A percentile compares a stretch with the other conserved stretches of the same genome.
Evolutionary conservation across 2,113 vertebrate species (phyloP).

Genomic region (Heterotilapia buettikoferi): DNA sequence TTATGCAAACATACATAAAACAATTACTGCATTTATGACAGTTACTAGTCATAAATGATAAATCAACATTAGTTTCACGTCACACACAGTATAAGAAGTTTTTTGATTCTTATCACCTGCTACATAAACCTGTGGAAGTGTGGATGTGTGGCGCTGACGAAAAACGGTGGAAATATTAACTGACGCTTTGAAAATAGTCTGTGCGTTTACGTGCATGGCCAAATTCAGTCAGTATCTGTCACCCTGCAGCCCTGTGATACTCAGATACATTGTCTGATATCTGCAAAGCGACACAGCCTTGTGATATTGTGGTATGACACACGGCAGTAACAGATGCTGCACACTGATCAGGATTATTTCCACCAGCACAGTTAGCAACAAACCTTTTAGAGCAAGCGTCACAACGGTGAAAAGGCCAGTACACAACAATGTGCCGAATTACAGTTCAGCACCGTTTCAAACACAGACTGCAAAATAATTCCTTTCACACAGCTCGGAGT

Average conservation of each 20-base stretch:
- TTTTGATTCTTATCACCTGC: neutral
- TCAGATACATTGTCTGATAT: neutral
- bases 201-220: neutral
- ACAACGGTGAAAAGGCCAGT: neutral
- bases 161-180: neutral
- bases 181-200: neutral
- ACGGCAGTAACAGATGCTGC: neutral
- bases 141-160: neutral
- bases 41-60: neutral
- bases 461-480: neutral
- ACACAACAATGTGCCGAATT: neutral
- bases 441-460: neutral
- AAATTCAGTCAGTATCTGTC: neutral
- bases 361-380: neutral
- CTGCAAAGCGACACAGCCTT: neutral
- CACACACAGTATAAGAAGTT: neutral
- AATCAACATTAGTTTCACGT: neutral
- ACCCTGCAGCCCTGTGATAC: neutral
- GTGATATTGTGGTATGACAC: constrained; percentile 8
- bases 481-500: neutral
- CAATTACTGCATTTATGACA: neutral
- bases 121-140: neutral
- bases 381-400: neutral
- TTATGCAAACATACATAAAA: neutral
- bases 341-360: constrained; percentile 29